Percentiles rank a stretch among this genome's conserved stretches.
Evolutionary conservation across 1,140 invertebrate species (phyloP).

Genomic region (Caligus rogercresseyi): DNA sequence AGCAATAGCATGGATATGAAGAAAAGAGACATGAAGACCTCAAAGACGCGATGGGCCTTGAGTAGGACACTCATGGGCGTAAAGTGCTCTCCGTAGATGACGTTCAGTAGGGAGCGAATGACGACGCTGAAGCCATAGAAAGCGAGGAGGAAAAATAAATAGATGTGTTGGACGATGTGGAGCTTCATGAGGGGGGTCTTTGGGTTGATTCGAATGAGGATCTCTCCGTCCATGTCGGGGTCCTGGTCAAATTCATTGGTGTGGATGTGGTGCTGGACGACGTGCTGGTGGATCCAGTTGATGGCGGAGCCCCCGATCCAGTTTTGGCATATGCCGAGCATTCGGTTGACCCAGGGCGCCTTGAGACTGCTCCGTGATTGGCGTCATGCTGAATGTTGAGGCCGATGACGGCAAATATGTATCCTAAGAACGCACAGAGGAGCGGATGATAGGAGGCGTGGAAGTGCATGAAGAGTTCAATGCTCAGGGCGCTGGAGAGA

Average conservation of each 20-base stretch:
- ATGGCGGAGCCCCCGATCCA: constrained; percentile 18
- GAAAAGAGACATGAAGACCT: constrained; percentile 1
- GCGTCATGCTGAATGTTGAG: constrained; percentile 20
- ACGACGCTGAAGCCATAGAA: constrained; percentile 16
- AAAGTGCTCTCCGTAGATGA: constrained; percentile 1
- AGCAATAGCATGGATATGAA: constrained; percentile 8
- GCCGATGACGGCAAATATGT: constrained; percentile 12
- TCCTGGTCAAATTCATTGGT: constrained; percentile 18
- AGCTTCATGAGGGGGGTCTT: constrained; percentile 5
- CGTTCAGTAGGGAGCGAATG: not conserved
- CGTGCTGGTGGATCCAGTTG: constrained; percentile 19
- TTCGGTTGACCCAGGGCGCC: constrained; percentile 4
- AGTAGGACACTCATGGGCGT: not conserved
- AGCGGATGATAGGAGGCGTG: not conserved
- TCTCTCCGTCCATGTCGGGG: constrained; percentile 6
- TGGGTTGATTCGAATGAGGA: constrained; percentile 14
- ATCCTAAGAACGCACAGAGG: not conserved
- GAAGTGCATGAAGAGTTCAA: not conserved
- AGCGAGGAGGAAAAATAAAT: constrained; percentile 11
- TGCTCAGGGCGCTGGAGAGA: not conserved
- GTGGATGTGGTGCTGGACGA: constrained; percentile 19
- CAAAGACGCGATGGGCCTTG: constrained; percentile 17
- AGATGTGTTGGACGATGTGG: constrained; percentile 13
- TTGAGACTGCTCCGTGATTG: constrained; percentile 19
- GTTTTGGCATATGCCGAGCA: constrained; percentile 12